phyloP scores from a whole-genome alignment of 2,113 vertebrate genomes.

The Silurus glanis region DNA sequence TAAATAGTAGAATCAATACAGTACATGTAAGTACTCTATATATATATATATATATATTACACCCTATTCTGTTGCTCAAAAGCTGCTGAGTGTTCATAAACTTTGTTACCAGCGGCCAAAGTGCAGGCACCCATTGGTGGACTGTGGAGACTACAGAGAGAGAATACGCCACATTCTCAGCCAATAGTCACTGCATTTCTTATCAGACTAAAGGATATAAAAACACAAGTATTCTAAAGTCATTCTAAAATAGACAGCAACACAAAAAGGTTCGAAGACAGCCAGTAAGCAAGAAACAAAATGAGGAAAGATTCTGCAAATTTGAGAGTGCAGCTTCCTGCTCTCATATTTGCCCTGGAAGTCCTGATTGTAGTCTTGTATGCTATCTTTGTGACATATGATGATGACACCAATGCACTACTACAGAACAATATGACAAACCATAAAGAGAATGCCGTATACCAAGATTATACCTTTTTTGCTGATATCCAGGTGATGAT shows the following conservation, averaged over 20 bases:
- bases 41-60: background rate
- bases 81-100: conserved; percentile 37
- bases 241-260: background rate
- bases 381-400: conserved; percentile 73
- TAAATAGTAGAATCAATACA: background rate
- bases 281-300: conserved; percentile 20
- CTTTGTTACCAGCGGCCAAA: conserved; percentile 39
- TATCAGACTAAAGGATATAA: conserved; percentile 52
- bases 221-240: conserved; percentile 4
- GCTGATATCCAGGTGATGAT: conserved; percentile 83
- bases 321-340: conserved; percentile 67
- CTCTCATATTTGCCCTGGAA: conserved; percentile 72
- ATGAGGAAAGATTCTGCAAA: conserved; percentile 59
- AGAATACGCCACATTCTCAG: conserved; percentile 3
- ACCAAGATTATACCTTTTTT: conserved; percentile 76
- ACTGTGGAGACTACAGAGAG: background rate
- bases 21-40: background rate
- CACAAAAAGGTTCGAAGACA: background rate
- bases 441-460: conserved; percentile 66
- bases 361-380: conserved; percentile 71
- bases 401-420: conserved; percentile 63
- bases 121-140: conserved; percentile 25
- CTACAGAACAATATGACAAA: conserved; percentile 59
- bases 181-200: conserved; percentile 44
- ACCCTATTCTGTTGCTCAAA: conserved; percentile 21